A percentile compares a stretch with the other conserved stretches of the same genome.
phyloP scores from a whole-genome alignment of 2,888 invertebrate genomes.

The Pedicia rivosa region DNA sequence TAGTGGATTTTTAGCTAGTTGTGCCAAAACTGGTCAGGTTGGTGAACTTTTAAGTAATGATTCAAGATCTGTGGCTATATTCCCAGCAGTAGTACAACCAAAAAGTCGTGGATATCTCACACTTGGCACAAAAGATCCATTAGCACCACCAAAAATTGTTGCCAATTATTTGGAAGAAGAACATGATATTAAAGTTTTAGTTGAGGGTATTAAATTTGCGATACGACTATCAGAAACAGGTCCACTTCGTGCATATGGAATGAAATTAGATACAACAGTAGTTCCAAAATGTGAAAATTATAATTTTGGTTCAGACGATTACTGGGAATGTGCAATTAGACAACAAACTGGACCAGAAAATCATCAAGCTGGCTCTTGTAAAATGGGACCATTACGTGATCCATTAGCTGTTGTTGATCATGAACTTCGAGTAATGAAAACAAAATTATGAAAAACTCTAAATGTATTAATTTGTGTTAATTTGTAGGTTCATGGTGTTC shows the following conservation, averaged over 20 bases:
- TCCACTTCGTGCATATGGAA: constrained; percentile 48
- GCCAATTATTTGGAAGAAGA: constrained; percentile 48
- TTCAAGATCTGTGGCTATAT: constrained; percentile 53
- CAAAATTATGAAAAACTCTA: neutral
- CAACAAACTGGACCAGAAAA: constrained; percentile 64
- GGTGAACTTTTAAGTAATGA: constrained; percentile 57
- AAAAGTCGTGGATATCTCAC: constrained; percentile 67
- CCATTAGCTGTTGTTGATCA: constrained; percentile 59
- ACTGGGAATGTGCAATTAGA: constrained; percentile 55
- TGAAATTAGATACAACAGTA: constrained; percentile 55
- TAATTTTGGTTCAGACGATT: constrained; percentile 55
- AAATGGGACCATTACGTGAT: constrained; percentile 60
- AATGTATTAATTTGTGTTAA: constrained; percentile 22
- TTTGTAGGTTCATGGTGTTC: constrained; percentile 46
- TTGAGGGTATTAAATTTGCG: constrained; percentile 72
- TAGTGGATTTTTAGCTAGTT: constrained; percentile 72
- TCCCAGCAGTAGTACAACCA: constrained; percentile 71
- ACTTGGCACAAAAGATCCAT: constrained; percentile 53
- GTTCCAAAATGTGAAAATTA: constrained; percentile 58
- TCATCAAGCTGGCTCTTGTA: constrained; percentile 68
- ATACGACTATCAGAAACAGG: constrained; percentile 54
- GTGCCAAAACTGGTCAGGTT: constrained; percentile 73
- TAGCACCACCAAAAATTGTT: constrained; percentile 67
- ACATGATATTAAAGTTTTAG: constrained; percentile 58
- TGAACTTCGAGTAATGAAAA: constrained; percentile 31